Percentiles rank a stretch among this genome's conserved stretches.
phyloP scores from a whole-genome alignment of 2,888 invertebrate genomes.

The Lasioglossum oenotherae region DNA sequence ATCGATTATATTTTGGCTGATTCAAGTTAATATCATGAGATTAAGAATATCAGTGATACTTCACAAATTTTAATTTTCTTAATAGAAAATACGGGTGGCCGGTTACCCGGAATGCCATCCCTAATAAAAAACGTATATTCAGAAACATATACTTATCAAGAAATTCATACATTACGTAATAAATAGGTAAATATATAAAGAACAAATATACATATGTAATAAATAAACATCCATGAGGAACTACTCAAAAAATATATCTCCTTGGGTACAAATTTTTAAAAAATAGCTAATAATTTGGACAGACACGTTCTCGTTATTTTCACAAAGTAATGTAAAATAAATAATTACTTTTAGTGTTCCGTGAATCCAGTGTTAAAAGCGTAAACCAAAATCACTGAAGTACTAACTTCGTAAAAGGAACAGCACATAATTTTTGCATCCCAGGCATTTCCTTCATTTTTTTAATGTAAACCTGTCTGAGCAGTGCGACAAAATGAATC shows the following conservation, averaged over 20 bases:
- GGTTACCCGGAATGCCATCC: too few species aligned
- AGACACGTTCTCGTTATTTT: neutral
- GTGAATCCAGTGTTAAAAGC: neutral
- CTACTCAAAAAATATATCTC: neutral
- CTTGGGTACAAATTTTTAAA: neutral
- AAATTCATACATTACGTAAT: too few species aligned
- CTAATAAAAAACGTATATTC: too few species aligned
- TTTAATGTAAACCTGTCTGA: conserved; percentile 1
- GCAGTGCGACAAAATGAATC: conserved; percentile 32
- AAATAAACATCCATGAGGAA: neutral
- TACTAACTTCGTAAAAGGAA: neutral
- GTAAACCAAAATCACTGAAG: neutral
- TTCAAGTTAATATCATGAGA: too few species aligned
- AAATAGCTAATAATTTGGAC: neutral
- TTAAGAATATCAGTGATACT: too few species aligned
- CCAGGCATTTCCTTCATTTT: neutral
- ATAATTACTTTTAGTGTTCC: neutral
- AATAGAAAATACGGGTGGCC: too few species aligned
- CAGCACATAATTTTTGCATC: neutral
- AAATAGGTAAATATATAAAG: too few species aligned
- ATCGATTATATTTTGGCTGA: too few species aligned
- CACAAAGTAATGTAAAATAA: neutral
- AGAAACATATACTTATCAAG: too few species aligned
- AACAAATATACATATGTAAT: too few species aligned
- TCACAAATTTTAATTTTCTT: too few species aligned